Percentiles rank a stretch among this genome's conserved stretches.
Evolutionary conservation across 2,113 vertebrate species (phyloP).

Genomic region (Axis porcinus): DNA sequence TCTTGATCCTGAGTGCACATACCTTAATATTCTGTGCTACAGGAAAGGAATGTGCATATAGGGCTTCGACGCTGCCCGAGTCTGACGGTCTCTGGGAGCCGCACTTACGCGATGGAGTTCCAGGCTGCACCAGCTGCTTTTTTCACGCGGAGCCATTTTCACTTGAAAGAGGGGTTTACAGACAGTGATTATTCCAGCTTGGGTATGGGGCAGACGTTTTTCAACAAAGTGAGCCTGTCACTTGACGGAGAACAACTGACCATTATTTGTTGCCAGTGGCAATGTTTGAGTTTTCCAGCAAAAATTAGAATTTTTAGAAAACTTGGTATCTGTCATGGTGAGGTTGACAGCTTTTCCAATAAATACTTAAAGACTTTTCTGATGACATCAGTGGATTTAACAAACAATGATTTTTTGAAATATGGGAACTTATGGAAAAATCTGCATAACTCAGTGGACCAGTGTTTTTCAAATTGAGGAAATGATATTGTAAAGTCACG

Average conservation of each 20-base stretch:
- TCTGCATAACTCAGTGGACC: background rate
- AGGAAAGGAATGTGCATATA: background rate
- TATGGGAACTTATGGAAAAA: background rate
- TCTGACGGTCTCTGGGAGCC: background rate
- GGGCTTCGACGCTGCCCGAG: no score
- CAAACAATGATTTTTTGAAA: background rate
- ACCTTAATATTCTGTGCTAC: background rate
- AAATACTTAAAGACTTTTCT: background rate
- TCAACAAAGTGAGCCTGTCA: background rate
- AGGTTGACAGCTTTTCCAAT: background rate
- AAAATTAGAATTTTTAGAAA: slow-evolving; percentile 13
- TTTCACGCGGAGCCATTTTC: background rate
- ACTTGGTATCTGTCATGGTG: background rate
- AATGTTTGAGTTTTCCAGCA: background rate
- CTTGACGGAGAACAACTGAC: background rate
- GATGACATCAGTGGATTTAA: slow-evolving; percentile 24
- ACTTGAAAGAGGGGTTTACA: background rate
- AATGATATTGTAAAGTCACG: background rate
- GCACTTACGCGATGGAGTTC: rapidly evolving
- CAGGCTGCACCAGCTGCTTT: background rate
- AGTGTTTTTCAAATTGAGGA: background rate
- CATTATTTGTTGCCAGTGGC: background rate
- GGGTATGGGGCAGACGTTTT: background rate
- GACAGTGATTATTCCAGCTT: background rate
- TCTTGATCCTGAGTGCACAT: background rate